Percentiles rank a stretch among this genome's conserved stretches.
Conservation (phyloP, 2,113 vertebrate genomes). For the Passer domesticus region DNA sequence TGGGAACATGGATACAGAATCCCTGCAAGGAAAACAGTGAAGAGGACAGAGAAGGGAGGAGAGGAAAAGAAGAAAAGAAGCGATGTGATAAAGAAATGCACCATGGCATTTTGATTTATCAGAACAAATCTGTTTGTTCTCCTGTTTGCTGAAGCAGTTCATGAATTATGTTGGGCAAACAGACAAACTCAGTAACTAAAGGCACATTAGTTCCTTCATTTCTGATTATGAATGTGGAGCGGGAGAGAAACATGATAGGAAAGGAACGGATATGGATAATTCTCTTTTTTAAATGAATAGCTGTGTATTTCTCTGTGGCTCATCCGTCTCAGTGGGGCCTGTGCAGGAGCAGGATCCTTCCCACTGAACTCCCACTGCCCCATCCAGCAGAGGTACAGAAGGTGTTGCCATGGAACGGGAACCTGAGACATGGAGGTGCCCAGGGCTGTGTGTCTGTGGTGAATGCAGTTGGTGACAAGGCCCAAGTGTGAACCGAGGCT, state of each 20-base stretch:
- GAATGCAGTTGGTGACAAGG: background rate
- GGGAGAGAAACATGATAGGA: constrained; percentile 1
- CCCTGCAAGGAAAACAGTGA: background rate
- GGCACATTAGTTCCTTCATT: constrained; percentile 9
- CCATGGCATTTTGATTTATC: constrained; percentile 26
- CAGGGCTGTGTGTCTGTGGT: background rate
- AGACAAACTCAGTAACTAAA: constrained; percentile 46
- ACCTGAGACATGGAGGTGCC: background rate
- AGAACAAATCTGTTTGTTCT: constrained; percentile 44
- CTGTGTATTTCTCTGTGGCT: background rate
- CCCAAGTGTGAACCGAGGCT: background rate
- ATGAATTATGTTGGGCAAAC: constrained; percentile 42
- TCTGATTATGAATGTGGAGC: background rate
- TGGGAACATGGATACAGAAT: background rate
- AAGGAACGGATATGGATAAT: constrained; percentile 3
- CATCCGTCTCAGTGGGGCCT: background rate
- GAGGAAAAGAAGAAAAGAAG: background rate
- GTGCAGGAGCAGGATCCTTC: background rate
- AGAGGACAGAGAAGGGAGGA: background rate
- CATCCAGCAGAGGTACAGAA: background rate
- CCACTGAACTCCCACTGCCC: background rate
- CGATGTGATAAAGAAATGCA: background rate
- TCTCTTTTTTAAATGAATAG: background rate
- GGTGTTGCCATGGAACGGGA: background rate
- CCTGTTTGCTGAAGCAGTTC: constrained; percentile 33